Conservation (phyloP, 2,113 vertebrate genomes). For the Cervus canadensis region DNA sequence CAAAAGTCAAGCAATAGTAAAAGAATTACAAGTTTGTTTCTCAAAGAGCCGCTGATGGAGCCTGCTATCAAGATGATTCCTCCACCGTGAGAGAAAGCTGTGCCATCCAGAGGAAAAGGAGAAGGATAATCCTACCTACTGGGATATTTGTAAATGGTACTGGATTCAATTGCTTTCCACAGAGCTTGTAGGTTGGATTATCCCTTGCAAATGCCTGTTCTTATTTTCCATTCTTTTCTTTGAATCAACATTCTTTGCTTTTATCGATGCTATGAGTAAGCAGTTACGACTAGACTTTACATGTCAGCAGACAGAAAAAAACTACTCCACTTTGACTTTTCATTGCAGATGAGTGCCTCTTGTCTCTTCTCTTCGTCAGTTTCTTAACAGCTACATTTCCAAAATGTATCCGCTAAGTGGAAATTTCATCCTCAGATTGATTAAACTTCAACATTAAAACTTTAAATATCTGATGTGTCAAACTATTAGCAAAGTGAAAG, state of each 20-base stretch:
- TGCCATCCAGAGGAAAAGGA: background rate
- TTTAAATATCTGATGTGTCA: background rate
- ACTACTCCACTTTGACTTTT: background rate
- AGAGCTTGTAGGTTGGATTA: background rate
- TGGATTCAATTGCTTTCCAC: background rate
- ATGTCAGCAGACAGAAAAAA: background rate
- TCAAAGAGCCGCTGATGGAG: background rate
- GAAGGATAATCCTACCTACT: background rate
- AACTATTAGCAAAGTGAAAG: background rate
- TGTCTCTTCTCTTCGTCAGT: background rate
- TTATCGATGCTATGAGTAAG: background rate
- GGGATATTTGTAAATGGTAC: background rate
- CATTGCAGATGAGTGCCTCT: background rate
- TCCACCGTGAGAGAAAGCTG: background rate
- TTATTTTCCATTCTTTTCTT: background rate
- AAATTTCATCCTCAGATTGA: background rate
- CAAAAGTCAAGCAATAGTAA: slow-evolving; percentile 44
- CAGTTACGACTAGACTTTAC: background rate
- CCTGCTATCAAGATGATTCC: background rate
- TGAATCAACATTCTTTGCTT: background rate
- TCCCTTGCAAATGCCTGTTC: background rate
- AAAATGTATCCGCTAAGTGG: background rate
- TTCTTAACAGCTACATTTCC: background rate
- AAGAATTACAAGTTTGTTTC: background rate
- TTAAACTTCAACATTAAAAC: background rate